Conservation (phyloP, 2,888 invertebrate genomes). For the Diplazon laetatorius region DNA sequence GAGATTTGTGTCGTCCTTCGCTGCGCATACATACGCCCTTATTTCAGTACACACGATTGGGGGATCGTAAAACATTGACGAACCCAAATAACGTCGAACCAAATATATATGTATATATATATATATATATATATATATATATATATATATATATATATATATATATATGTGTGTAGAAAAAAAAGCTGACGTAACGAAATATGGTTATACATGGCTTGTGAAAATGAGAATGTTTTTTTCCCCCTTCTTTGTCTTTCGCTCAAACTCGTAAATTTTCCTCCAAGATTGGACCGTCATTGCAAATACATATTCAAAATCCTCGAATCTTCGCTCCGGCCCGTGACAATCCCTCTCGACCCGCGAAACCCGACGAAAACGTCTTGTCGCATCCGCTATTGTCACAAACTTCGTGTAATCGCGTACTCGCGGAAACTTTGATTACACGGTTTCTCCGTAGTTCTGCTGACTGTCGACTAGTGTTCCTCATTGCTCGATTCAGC, state of each 20-base stretch:
- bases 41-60: slow-evolving; percentile 9
- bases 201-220: no score
- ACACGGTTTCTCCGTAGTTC: slow-evolving; percentile 5
- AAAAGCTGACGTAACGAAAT: no score
- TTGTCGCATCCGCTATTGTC: slow-evolving; percentile 2
- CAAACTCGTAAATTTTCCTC: no score
- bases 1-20: not conserved
- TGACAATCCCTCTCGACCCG: not conserved
- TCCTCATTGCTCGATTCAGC: not conserved
- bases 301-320: no score
- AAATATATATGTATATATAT: not conserved
- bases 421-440: not conserved
- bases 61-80: slow-evolving; percentile 2
- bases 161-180: no score
- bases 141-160: no score
- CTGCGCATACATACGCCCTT: not conserved
- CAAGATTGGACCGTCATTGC: no score
- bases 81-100: not conserved
- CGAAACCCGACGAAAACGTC: not conserved
- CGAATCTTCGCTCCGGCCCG: no score
- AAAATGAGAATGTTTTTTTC: no score
- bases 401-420: not conserved
- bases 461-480: not conserved
- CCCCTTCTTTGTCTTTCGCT: no score
- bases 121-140: no score